phyloP scores from a whole-genome alignment of 2,797 vertebrate species.

The Sebastes taczanowskii region DNA sequence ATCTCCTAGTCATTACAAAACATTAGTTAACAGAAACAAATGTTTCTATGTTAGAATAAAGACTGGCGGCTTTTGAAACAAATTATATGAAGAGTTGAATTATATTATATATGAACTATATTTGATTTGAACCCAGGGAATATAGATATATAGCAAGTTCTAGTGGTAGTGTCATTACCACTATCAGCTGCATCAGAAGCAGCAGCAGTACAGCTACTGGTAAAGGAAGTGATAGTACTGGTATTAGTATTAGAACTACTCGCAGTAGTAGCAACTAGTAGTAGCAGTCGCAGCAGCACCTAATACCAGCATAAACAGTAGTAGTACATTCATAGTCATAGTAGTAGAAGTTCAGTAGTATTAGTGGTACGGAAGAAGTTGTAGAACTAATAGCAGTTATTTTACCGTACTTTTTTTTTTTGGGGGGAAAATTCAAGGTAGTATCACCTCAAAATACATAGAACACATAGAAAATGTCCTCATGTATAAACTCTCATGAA shows the following conservation, averaged over 20 bases:
- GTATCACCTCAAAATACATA: neutral
- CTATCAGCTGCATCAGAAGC: neutral
- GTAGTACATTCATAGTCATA: neutral
- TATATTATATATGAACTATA: neutral
- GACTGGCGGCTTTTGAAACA: neutral
- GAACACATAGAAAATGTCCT: neutral
- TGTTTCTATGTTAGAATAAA: neutral
- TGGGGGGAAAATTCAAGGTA: neutral
- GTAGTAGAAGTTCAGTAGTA: neutral
- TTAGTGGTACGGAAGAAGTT: neutral
- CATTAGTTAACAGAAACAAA: neutral
- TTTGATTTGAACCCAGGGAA: neutral
- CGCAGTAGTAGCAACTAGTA: neutral
- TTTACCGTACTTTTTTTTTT: too few species aligned
- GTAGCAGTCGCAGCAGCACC: neutral
- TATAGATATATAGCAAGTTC: neutral
- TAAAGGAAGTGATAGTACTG: neutral
- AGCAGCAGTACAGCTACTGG: neutral
- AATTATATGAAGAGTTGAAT: neutral
- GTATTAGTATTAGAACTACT: neutral
- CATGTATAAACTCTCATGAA: neutral
- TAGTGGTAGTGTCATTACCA: neutral
- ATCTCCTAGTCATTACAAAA: neutral
- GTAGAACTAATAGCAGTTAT: neutral
- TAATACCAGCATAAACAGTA: neutral